These are phyloP conservation scores for Rhingia rostrata DNA, from an alignment of 2,888 invertebrate species.

Conservation along the genomic window DNA sequence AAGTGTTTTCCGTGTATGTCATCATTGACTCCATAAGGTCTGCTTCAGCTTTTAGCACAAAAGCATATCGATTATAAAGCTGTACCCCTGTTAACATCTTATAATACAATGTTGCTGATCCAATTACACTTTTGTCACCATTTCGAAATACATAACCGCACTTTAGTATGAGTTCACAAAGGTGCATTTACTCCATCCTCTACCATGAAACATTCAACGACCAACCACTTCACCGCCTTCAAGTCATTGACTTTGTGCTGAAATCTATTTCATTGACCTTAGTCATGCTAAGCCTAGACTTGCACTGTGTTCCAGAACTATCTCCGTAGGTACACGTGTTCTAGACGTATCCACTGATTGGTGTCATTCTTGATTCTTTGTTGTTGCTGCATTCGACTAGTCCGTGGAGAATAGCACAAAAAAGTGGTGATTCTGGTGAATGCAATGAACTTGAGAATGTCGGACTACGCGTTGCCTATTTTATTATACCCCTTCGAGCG, in stretches of 20 bases:
- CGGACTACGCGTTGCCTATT: conserved; percentile 12
- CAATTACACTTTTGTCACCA: no score
- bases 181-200: no score
- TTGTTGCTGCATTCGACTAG: background rate
- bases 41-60: no score
- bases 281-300: conserved; percentile 39
- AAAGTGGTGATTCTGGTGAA: conserved; percentile 30
- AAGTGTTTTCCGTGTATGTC: no score
- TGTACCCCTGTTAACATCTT: no score
- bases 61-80: no score
- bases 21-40: no score
- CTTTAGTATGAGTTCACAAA: no score
- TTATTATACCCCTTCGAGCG: conserved; percentile 7
- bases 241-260: conserved; percentile 54
- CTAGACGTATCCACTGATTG: conserved; percentile 20
- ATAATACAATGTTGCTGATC: no score
- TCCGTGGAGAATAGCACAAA: conserved; percentile 3
- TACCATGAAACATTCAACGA: no score
- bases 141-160: no score
- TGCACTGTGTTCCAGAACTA: background rate
- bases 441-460: conserved; percentile 52
- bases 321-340: conserved; percentile 38
- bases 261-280: conserved; percentile 61
- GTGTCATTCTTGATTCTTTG: conserved; percentile 24
- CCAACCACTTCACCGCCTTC: conserved; percentile 8